Base-by-base conservation (phyloP, 2,797 vertebrate genomes). In the Ptychobarbus kaznakovi region DNA sequence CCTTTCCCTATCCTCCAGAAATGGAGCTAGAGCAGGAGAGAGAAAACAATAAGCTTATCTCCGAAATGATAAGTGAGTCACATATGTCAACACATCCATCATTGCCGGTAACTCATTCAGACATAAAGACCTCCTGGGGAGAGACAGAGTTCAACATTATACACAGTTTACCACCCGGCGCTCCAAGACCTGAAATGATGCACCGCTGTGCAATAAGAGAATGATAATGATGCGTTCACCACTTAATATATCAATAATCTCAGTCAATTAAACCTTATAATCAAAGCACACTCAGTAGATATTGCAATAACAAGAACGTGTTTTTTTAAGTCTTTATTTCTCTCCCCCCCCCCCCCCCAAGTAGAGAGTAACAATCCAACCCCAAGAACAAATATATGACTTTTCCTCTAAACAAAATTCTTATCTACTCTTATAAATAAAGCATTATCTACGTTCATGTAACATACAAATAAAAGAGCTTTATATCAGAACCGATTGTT, bases 291-390 rank as follows among this genome's bases (percentile, higher is more conserved):
- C 69, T 51, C 49, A 40, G 18, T 58, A 63, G 49, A 51, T 38
- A 83, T 28, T 46, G 6, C 40, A 72, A 58, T n/a, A 25, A 72
- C 25, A 46, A 1, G 18, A 22, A 63, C 12, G 16, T n/a, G 56
- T 25, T 84, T 84, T 51, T 77, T 77, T 75, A 81, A 25, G 72
- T 69, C 49, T 88, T 86, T 88, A 73, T 83, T 91, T 78, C 58
- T 73, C 80, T 68, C 80, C 80, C 65, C 49, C 81, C 79, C 80
- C 80, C 65, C 49, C 81, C 79, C 78, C 81, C 85, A 87, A 76
- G 84, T 81, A 86, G 44, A 90, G 80, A 87, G 80, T 87, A 90
- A 89, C 80, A 89, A 89, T 89, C 65, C 83, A 88, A 75, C 78
- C 77, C 82, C 82, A 42, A 83, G 56, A 85, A 80, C 86, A 87